These are phyloP conservation scores for Cybosia mesomella DNA, from an alignment of 2,888 invertebrate species.

Conservation along the genomic window DNA sequence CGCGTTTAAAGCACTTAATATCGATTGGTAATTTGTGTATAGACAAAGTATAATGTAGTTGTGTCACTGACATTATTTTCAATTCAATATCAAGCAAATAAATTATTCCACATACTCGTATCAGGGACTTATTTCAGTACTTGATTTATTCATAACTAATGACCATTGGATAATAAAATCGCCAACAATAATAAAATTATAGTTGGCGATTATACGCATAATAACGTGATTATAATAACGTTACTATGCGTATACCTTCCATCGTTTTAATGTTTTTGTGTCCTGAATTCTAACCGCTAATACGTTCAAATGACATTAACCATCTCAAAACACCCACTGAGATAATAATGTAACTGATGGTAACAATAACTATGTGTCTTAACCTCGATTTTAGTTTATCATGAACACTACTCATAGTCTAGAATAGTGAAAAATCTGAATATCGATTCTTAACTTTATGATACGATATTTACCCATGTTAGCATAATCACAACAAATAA, in stretches of 20 bases:
- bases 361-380: neutral
- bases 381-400: neutral
- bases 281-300: conserved; percentile 18
- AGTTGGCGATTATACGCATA: too few relatives aligned
- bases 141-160: conserved; percentile 6
- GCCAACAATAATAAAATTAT: too few relatives aligned
- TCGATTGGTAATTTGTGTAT: conserved; percentile 3
- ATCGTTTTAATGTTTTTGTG: neutral
- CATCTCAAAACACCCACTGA: conserved; percentile 21
- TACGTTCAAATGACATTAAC: conserved; percentile 32
- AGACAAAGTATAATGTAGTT: neutral
- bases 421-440: neutral
- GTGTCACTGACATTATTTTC: neutral
- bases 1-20: conserved; percentile 1
- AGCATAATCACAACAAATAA: too few relatives aligned
- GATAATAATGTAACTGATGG: conserved; percentile 27
- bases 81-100: conserved; percentile 2
- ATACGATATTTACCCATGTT: too few relatives aligned
- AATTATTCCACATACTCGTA: conserved; percentile 5
- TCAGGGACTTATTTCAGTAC: conserved; percentile 3
- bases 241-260: conserved; percentile 6
- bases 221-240: too few relatives aligned
- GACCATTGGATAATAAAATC: conserved; percentile 2
- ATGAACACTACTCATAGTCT: neutral
- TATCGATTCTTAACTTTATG: neutral